Conservation (phyloP, 2,113 vertebrate genomes). For the Solea solea region DNA sequence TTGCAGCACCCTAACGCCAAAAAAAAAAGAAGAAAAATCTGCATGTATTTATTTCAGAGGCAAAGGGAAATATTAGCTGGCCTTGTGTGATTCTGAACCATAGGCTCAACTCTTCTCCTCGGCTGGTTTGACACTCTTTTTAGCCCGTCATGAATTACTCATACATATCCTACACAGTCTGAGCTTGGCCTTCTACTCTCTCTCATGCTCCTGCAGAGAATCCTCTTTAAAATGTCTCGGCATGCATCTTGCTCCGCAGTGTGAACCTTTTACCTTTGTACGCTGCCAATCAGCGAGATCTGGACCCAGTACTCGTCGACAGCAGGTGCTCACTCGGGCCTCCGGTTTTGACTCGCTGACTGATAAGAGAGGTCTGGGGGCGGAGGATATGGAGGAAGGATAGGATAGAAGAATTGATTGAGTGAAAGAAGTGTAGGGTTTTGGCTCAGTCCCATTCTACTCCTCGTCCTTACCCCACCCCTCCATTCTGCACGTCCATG, state of each 20-base stretch:
- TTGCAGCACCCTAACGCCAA: conserved; percentile 35
- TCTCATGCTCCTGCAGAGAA: conserved; percentile 32
- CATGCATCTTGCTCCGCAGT: conserved; percentile 8
- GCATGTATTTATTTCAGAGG: neutral
- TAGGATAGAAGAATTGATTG: neutral
- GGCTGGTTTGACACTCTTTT: conserved; percentile 36
- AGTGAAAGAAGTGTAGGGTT: neutral
- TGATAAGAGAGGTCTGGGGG: conserved; percentile 15
- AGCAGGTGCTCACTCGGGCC: conserved; percentile 27
- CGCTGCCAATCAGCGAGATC: conserved; percentile 47
- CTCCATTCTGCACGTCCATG: too few species aligned
- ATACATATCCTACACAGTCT: conserved; percentile 30
- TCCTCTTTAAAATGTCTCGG: conserved; percentile 45
- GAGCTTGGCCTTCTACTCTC: conserved; percentile 6
- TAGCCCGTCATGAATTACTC: conserved; percentile 54
- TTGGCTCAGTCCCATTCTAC: too few species aligned
- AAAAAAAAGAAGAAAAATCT: conserved; percentile 1
- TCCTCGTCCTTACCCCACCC: too few species aligned
- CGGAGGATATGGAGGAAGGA: neutral
- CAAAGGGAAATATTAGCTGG: conserved; percentile 1
- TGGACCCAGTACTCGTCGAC: conserved; percentile 54
- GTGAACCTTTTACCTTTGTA: conserved; percentile 46
- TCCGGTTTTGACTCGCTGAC: conserved; percentile 32
- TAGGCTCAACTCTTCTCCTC: conserved; percentile 1
- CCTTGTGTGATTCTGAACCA: conserved; percentile 13